Evolutionary conservation across 2,797 vertebrate species (phyloP), one percentile per base, ranked within the genome.

Genomic region (Rousettus madagascariensis): DNA sequence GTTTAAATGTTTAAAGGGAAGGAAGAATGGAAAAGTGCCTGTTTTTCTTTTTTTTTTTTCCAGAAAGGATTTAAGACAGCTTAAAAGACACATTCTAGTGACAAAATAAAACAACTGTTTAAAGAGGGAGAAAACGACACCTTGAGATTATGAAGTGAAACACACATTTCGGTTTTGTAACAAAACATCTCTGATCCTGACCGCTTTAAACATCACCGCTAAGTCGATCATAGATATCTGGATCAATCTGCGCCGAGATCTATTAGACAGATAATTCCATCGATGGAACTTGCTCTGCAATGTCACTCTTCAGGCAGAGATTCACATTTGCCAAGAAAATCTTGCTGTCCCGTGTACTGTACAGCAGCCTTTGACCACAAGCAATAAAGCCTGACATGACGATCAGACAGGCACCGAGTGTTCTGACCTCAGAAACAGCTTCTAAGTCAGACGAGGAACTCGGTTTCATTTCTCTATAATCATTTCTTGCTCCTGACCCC

Each of bases 381-480:
- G 51, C 80, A 92, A 75, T 94, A 66, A 96, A 92, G 86, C 46
- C 80, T 80, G 75, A 90, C 75, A 46, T 61, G 91, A 74, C 61
- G 75, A 46, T 90, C 36, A 92, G 77, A 74, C 4, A 74, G 75
- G 41, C 36, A 84, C 63, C 74, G 88, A 83, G 69, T 94, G 53
- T 87, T 94, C 91, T 72, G 66, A 68, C 36, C 38, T 82, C 86
- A 72, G 41, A 86, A 59, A 85, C 46, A 80, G 46, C 59, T 92
- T 93, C 51, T 63, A 86, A 79, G 51, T 63, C 57, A 84, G n/a
- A 66, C 26, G 33, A 71, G 36, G 93, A 66, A 22, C 61, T 88
- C 19, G 1, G 5, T 82, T 88, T 86, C 55, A 41, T 86, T 93
- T 80, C 43, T 94, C 20, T 91, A 15, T 55, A 61, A 88, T 85